A percentile compares a stretch with the other conserved stretches of the same genome.
Conservation (phyloP, 2,888 invertebrate species). For the Trissolcus japonicus region DNA sequence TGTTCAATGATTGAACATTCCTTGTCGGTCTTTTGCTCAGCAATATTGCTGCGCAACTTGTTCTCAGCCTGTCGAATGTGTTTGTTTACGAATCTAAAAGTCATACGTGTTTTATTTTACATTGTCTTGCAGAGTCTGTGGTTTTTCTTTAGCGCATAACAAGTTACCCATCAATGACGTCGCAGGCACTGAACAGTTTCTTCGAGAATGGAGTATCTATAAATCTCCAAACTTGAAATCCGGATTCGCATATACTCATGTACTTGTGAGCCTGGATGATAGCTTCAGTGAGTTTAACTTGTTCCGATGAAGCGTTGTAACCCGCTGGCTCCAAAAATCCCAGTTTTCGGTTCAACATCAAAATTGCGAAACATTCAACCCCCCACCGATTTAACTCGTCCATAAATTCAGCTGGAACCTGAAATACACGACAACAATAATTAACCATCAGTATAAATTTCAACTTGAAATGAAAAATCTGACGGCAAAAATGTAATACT, state of each 20-base stretch:
- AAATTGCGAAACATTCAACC: constrained; percentile 76
- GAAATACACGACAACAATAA: background rate
- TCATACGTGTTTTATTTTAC: background rate
- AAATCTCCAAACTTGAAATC: constrained; percentile 82
- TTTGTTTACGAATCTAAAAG: constrained; percentile 79
- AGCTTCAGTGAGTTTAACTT: constrained; percentile 79
- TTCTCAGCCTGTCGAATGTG: constrained; percentile 77
- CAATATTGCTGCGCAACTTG: constrained; percentile 66
- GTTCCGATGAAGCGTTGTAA: constrained; percentile 78
- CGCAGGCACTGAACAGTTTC: constrained; percentile 80
- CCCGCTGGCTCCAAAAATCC: constrained; percentile 79
- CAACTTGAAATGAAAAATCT: background rate
- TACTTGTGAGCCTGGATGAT: constrained; percentile 79
- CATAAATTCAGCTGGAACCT: constrained; percentile 74
- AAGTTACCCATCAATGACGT: constrained; percentile 79
- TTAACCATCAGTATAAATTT: background rate
- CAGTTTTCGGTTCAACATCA: constrained; percentile 79
- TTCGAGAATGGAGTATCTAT: constrained; percentile 80
- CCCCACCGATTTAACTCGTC: constrained; percentile 77
- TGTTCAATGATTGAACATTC: constrained; percentile 77
- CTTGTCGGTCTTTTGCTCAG: constrained; percentile 46
- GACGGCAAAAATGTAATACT: constrained; percentile 67
- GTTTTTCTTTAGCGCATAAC: background rate
- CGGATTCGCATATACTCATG: constrained; percentile 81
- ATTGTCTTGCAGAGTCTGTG: background rate